A percentile compares a stretch with the other conserved stretches of the same genome.
phyloP scores from a whole-genome alignment of 2,888 invertebrate species.

The Meteorus colon region DNA sequence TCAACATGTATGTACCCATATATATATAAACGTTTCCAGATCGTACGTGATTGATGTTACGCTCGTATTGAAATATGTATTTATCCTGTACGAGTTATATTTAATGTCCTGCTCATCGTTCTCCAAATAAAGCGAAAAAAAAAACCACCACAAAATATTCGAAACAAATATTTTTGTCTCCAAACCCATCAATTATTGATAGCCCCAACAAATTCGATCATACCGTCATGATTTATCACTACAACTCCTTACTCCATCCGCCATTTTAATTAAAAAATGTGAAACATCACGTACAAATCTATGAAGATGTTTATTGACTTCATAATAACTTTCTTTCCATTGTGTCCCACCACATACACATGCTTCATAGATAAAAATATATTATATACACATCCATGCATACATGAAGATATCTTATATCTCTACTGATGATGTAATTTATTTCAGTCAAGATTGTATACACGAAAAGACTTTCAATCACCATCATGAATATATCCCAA shows the following conservation, averaged over 20 bases:
- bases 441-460: slow-evolving; percentile 10
- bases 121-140: too few relatives aligned
- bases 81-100: too few relatives aligned
- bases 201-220: too few relatives aligned
- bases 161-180: too few relatives aligned
- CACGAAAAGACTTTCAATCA: slow-evolving; percentile 44
- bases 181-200: too few relatives aligned
- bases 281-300: not conserved
- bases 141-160: too few relatives aligned
- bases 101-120: too few relatives aligned
- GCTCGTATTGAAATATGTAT: not conserved
- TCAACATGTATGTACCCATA: not conserved
- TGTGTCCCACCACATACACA: not conserved
- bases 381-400: not conserved
- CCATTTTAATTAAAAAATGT: not conserved
- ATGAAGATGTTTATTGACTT: slow-evolving; percentile 10
- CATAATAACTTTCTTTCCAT: not conserved
- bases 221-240: too few relatives aligned
- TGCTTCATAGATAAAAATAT: not conserved
- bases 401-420: slow-evolving; percentile 6
- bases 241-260: too few relatives aligned
- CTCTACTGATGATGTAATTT: slow-evolving; percentile 17
- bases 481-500: slow-evolving; percentile 28
- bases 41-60: not conserved
- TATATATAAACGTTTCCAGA: not conserved